These are phyloP conservation scores for Drosophila borborema DNA, from an alignment of 2,888 invertebrate genomes.

Conservation along the genomic window DNA sequence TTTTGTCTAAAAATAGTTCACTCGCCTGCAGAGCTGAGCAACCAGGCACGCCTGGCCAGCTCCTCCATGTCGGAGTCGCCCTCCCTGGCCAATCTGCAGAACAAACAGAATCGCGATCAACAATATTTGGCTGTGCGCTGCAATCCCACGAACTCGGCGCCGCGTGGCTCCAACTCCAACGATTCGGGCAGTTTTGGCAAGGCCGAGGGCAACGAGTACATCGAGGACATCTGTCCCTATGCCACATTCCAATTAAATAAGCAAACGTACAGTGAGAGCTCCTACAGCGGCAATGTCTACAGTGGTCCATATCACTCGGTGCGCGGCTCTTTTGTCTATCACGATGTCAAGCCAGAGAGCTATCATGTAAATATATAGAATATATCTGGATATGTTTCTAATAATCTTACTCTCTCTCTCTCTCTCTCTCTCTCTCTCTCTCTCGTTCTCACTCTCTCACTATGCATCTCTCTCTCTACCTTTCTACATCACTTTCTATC, in stretches of 20 bases:
- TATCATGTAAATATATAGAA: slow-evolving; percentile 79
- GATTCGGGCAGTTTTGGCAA: slow-evolving; percentile 87
- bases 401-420: not conserved
- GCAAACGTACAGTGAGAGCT: slow-evolving; percentile 94
- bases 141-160: slow-evolving; percentile 86
- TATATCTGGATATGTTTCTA: too few relatives aligned
- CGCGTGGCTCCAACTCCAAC: slow-evolving; percentile 85
- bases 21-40: slow-evolving; percentile 84
- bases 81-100: slow-evolving; percentile 91
- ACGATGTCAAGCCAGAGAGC: slow-evolving; percentile 91
- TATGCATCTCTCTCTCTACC: not conserved
- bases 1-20: not conserved
- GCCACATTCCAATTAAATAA: slow-evolving; percentile 96
- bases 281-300: slow-evolving; percentile 95
- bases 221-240: slow-evolving; percentile 96
- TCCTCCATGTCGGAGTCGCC: slow-evolving; percentile 90
- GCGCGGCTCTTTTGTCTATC: slow-evolving; percentile 94
- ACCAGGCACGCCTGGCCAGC: slow-evolving; percentile 85
- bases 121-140: slow-evolving; percentile 91
- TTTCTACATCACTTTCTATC: not conserved
- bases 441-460: too few relatives aligned
- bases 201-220: slow-evolving; percentile 89
- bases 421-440: not conserved
- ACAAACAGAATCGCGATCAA: slow-evolving; percentile 92
- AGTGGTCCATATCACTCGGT: slow-evolving; percentile 95